Base-by-base conservation (phyloP, 2,888 invertebrate species). In the Drosophila diplacantha region DNA sequence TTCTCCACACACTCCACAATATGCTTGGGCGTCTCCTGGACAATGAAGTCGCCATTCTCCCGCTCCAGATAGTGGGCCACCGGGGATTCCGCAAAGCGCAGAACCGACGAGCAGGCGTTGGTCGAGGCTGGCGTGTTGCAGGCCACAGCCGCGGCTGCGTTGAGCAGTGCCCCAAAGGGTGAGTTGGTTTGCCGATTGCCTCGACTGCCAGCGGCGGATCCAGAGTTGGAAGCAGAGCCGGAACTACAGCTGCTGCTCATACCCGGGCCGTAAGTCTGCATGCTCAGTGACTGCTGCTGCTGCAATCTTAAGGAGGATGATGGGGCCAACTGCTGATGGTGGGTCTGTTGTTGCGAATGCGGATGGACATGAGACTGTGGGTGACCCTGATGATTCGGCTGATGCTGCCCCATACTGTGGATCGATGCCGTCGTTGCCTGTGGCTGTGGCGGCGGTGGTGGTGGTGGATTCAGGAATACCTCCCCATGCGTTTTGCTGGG, bases 1-100 rank as follows among this genome's bases (percentile, higher is more conserved):
- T 86, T 87, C 66, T 88, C 88, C 11, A 88, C 87, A 38, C 88
- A 88, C 63, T 88, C 88, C 3, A 88, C 88, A 64, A 88, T 85
- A 31, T 87, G 88, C 52, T 87, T 88, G 20, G 88, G 88, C 12
- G 87, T 86, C 68, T 88, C 88, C 60, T 88, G 88, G 9, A 88
- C 87, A 58, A 88, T 87, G 54, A 88, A 88, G 58, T 88, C 88
- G 4, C 88, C 88, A 60, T 88, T 88, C 9, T 88, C 88, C 3
- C 88, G 84, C 68, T 88, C 88, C 35, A 87, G 69, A 72, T 88
- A 88, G 58, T 88, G 88, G 3, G 88, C 88, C 8, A 88, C 85
- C 9, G 88, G 87, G 3, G 88, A 87, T 62, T 88, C 87, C 9
- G 88, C 88, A 61, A 76, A 88, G 12, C 88, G 80, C 59, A 88